Evolutionary conservation across 2,797 vertebrate species (phyloP).

Genomic region (Gouania willdenowi): DNA sequence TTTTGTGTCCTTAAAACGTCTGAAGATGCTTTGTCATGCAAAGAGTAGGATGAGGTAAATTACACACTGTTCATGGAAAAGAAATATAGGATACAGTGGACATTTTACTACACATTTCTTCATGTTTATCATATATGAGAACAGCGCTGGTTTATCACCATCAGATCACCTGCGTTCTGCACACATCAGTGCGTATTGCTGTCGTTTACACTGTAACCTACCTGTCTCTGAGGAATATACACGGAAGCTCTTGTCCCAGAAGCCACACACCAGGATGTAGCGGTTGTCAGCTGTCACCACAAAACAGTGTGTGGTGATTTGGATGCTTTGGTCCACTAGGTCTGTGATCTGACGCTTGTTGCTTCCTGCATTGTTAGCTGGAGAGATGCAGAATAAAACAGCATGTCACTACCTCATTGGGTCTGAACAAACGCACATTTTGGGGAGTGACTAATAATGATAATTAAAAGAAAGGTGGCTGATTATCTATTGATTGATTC

Average conservation of each 20-base stretch:
- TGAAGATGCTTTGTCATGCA: too few species aligned
- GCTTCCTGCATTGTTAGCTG: constrained; percentile 91
- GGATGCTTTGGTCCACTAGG: constrained; percentile 98
- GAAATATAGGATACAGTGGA: too few species aligned
- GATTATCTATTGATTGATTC: background rate
- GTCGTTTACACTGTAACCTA: constrained; percentile 70
- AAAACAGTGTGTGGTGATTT: constrained; percentile 97
- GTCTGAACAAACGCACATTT: background rate
- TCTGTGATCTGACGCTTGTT: constrained; percentile 98
- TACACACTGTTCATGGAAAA: too few species aligned
- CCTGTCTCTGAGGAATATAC: constrained; percentile 98
- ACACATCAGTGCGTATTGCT: constrained; percentile 53
- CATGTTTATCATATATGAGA: too few species aligned
- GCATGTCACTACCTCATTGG: too few species aligned
- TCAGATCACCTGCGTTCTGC: constrained; percentile 31
- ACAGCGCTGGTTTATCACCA: too few species aligned
- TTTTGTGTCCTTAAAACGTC: too few species aligned
- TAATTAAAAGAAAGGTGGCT: background rate
- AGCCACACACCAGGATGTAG: constrained; percentile 97
- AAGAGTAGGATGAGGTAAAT: too few species aligned
- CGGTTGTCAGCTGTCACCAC: constrained; percentile 99
- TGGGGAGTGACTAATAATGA: too few species aligned
- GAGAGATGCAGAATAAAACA: constrained; percentile 15
- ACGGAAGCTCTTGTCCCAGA: constrained; percentile 99
- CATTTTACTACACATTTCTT: too few species aligned